Percentiles rank a stretch among this genome's conserved stretches.
Conservation (phyloP, 2,888 invertebrate genomes). For the Danaus chrysippus region DNA sequence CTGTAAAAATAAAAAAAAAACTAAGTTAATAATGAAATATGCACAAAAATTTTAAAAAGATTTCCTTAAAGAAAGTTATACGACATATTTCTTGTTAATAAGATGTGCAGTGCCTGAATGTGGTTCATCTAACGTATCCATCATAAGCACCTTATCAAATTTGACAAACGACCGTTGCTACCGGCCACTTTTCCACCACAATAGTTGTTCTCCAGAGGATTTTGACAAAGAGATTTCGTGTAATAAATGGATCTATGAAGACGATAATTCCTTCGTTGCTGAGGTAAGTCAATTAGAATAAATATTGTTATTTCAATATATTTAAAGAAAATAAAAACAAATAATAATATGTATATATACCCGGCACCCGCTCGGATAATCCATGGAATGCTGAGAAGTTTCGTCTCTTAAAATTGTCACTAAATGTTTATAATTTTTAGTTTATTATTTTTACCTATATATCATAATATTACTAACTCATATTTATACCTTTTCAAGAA, state of each 20-base stretch:
- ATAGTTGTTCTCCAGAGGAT: constrained; percentile 11
- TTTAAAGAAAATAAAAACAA: not conserved
- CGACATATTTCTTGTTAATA: not conserved
- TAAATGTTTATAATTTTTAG: no score
- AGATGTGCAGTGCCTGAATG: constrained; percentile 25
- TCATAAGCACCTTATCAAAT: constrained; percentile 17
- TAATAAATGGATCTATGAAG: constrained; percentile 21
- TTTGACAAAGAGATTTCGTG: constrained; percentile 12
- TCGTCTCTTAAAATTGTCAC: no score
- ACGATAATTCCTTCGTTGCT: constrained; percentile 21
- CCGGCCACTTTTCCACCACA: constrained; percentile 16
- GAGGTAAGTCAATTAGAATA: constrained; percentile 18
- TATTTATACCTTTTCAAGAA: no score
- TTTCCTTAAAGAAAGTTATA: no score
- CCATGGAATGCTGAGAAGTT: no score
- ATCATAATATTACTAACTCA: no score
- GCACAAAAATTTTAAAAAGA: no score
- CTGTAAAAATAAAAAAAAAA: no score
- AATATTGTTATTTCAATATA: not conserved
- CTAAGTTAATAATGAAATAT: no score
- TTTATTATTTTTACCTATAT: no score
- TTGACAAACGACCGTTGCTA: constrained; percentile 17
- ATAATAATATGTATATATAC: not conserved
- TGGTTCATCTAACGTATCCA: constrained; percentile 10
- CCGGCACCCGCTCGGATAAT: no score